These are phyloP conservation scores for Camponotus pennsylvanicus DNA, from an alignment of 1,140 invertebrate species.

Conservation along the genomic window DNA sequence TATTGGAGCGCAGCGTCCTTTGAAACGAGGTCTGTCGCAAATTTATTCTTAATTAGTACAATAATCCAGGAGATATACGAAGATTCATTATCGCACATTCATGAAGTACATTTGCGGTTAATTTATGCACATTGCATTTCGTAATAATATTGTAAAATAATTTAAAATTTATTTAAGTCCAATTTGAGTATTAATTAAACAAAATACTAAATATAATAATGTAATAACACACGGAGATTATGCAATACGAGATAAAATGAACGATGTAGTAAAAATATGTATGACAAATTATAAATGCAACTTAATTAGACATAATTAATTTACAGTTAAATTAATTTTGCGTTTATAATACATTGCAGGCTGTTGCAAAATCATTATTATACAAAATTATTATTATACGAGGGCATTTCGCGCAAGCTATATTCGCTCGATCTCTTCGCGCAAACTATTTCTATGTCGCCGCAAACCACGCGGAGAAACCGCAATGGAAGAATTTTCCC, in stretches of 20 bases:
- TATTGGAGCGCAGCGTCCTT: not conserved
- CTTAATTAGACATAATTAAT: slow-evolving; percentile 5
- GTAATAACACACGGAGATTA: not conserved
- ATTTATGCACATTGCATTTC: slow-evolving; percentile 2
- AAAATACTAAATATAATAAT: slow-evolving; percentile 19
- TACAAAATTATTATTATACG: not conserved
- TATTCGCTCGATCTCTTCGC: not conserved
- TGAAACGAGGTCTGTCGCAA: slow-evolving; percentile 5
- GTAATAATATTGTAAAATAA: not conserved
- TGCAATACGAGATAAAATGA: slow-evolving; percentile 3
- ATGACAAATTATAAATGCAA: not conserved
- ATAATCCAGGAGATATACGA: not conserved
- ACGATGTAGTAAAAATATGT: not conserved
- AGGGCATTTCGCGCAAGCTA: not conserved
- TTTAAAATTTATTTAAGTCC: slow-evolving; percentile 18
- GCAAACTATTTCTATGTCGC: not conserved
- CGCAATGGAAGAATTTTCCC: slow-evolving; percentile 4
- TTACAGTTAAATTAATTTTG: not conserved
- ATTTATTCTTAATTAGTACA: slow-evolving; percentile 28
- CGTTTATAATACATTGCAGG: not conserved
- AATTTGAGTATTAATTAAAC: slow-evolving; percentile 1
- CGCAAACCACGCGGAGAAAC: not conserved
- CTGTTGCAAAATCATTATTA: not conserved
- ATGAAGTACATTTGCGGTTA: not conserved
- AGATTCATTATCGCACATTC: slow-evolving; percentile 3